Evolutionary conservation across 2,888 invertebrate genomes (phyloP).

Genomic region (Gymnosoma rotundatum): DNA sequence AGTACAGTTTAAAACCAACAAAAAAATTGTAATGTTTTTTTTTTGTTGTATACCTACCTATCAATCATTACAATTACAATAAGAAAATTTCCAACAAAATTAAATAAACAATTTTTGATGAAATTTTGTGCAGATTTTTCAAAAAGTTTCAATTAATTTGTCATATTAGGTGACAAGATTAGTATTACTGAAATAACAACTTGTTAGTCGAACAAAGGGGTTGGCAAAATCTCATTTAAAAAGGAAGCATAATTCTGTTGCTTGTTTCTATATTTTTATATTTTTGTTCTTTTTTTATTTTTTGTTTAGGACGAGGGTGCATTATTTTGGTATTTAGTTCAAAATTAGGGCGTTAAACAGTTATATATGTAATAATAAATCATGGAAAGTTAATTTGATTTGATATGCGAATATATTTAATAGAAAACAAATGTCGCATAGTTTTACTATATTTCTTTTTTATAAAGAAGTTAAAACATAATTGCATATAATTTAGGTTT

Average conservation of each 20-base stretch:
- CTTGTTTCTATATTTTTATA: background rate
- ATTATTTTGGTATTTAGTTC: conserved; percentile 2
- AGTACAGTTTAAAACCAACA: too few relatives aligned
- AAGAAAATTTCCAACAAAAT: conserved; percentile 4
- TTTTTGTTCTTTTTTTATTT: background rate
- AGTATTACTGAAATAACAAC: conserved; percentile 25
- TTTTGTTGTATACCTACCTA: too few relatives aligned
- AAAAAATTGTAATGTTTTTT: too few relatives aligned
- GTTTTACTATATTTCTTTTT: background rate
- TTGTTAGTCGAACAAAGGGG: conserved; percentile 16
- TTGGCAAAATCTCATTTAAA: background rate
- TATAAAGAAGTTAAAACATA: too few relatives aligned
- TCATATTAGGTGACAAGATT: conserved; percentile 61
- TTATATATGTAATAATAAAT: conserved; percentile 63
- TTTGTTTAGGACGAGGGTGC: conserved; percentile 8
- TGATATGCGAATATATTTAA: conserved; percentile 53
- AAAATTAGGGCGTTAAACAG: conserved; percentile 62
- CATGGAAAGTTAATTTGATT: conserved; percentile 55
- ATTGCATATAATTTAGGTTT: too few relatives aligned
- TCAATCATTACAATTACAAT: too few relatives aligned
- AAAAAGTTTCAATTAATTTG: conserved; percentile 59
- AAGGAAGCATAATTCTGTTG: conserved; percentile 1
- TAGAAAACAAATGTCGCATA: conserved; percentile 53
- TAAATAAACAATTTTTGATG: conserved; percentile 28
- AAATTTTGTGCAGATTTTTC: conserved; percentile 60